Conservation (phyloP, 2,113 vertebrate species). For the Fulmarus glacialis region DNA sequence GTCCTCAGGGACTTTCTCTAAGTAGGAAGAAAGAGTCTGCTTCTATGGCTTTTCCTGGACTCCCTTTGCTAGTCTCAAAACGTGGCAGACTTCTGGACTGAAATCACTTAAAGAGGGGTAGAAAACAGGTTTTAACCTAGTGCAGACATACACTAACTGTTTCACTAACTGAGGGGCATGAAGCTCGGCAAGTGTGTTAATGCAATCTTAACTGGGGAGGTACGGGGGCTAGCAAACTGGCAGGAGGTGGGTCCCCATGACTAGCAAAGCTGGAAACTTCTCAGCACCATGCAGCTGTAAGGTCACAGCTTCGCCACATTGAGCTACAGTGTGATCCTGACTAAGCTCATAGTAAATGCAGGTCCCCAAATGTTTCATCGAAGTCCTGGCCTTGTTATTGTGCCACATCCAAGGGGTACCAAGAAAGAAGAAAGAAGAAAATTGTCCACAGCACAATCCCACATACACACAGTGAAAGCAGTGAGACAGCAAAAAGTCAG, state of each 20-base stretch:
- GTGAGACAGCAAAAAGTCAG: neutral
- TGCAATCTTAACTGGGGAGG: neutral
- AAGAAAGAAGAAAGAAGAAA: neutral
- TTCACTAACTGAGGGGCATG: neutral
- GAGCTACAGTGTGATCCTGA: neutral
- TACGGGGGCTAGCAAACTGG: neutral
- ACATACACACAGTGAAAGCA: neutral
- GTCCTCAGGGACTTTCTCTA: neutral
- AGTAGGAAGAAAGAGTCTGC: neutral
- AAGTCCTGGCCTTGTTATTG: neutral
- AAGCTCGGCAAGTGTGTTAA: fast-evolving
- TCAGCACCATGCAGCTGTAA: neutral
- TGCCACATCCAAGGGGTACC: neutral
- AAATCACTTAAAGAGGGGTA: neutral
- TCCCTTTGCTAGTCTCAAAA: neutral
- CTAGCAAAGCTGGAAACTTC: neutral
- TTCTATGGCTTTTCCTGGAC: neutral
- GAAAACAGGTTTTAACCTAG: neutral
- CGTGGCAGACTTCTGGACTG: neutral
- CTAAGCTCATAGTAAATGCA: neutral
- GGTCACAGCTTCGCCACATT: neutral
- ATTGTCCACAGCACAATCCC: neutral
- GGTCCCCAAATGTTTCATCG: neutral
- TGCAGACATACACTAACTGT: neutral
- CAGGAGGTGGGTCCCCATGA: neutral